Conservation (phyloP, 1,140 invertebrate genomes). For the Wiebesia pumilae region DNA sequence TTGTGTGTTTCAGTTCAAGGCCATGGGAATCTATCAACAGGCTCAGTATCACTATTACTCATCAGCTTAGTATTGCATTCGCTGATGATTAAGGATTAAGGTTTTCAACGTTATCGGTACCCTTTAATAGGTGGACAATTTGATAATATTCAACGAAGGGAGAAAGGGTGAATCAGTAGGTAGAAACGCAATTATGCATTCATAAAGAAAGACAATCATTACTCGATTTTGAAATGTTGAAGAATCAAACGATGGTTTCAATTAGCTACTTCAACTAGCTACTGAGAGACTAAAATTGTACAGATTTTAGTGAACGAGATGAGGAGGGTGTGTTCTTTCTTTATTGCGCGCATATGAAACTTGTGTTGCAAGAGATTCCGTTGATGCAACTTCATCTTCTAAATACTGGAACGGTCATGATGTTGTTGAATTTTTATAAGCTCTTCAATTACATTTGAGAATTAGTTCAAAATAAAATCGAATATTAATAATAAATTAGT, state of each 20-base stretch:
- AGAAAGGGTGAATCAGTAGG: not conserved
- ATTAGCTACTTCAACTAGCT: not conserved
- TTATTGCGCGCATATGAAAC: not conserved
- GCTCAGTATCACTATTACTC: constrained; percentile 60
- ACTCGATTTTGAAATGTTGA: constrained; percentile 52
- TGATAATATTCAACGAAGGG: not conserved
- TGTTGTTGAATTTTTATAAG: not conserved
- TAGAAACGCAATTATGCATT: constrained; percentile 48
- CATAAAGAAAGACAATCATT: constrained; percentile 70
- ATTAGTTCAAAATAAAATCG: not conserved
- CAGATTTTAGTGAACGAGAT: constrained; percentile 11
- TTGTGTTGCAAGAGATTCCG: not conserved
- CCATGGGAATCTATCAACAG: constrained; percentile 59
- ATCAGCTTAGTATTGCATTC: constrained; percentile 58
- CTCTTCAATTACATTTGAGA: not conserved
- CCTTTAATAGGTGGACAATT: not conserved
- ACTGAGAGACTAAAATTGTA: not conserved
- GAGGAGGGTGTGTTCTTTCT: not conserved
- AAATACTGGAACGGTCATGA: not conserved
- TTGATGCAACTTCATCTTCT: not conserved
- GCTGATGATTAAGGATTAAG: constrained; percentile 31
- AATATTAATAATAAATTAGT: not conserved
- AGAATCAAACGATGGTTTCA: constrained; percentile 46
- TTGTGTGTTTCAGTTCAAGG: constrained; percentile 71
- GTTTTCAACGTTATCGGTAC: not conserved